These are phyloP conservation scores for Folsomia manolachei DNA, from an alignment of 2,888 invertebrate species.

Conservation along the genomic window DNA sequence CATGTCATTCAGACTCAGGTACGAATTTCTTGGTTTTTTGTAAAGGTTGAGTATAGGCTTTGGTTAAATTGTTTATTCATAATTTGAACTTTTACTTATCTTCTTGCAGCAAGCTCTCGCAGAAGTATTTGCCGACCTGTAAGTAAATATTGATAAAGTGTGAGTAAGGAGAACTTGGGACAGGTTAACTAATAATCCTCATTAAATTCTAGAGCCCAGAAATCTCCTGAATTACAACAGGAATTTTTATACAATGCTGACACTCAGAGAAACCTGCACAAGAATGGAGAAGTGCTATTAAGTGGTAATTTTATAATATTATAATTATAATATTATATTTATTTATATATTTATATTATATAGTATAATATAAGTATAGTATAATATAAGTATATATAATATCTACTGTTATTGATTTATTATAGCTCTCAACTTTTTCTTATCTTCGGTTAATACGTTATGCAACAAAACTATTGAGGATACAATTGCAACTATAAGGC, in stretches of 20 bases:
- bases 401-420: no score
- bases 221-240: constrained; percentile 91
- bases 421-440: constrained; percentile 95
- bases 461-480: constrained; percentile 98
- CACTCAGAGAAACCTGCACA: constrained; percentile 86
- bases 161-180: no score
- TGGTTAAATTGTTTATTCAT: constrained; percentile 2
- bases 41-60: neutral
- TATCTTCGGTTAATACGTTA: constrained; percentile 89
- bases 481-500: constrained; percentile 72
- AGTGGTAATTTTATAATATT: no score
- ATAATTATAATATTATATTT: no score
- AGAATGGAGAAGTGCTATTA: constrained; percentile 88
- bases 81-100: constrained; percentile 21
- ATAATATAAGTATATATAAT: no score
- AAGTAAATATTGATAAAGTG: no score
- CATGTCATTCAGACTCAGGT: constrained; percentile 78
- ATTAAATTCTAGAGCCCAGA: no score
- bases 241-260: constrained; percentile 94
- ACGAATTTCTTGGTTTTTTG: constrained; percentile 37
- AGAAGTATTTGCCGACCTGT: constrained; percentile 89
- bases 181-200: no score
- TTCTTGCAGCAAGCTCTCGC: constrained; percentile 74
- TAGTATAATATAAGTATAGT: no score
- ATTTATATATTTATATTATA: no score